Base-by-base conservation (phyloP, 1,140 invertebrate species). In the Megalopta genalis region DNA sequence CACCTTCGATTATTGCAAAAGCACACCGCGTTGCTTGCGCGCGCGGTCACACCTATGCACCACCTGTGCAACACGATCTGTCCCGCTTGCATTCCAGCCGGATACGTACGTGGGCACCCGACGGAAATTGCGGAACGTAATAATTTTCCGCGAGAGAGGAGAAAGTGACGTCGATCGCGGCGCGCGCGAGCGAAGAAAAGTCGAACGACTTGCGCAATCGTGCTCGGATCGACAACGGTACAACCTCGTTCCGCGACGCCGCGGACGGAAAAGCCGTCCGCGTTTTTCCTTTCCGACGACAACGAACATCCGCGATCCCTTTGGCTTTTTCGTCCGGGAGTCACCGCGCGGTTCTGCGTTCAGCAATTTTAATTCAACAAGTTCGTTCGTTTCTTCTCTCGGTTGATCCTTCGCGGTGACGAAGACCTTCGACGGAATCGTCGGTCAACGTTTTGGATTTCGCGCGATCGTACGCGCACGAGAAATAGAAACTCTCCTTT, bases 51-150 rank as follows among this genome's bases (percentile, higher is more conserved):
- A 76, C 72, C 79, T 83, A 79, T 81, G 23, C 72, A 12, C 42
- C 42, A 12, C 42, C 9, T 9, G 9, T 12, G 42, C 46, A 66
- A 60, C 74, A 60, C 68, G 77, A 70, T 70, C 67, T 70, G 73
- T 59, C 80, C n/a, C 81, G 79, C 77, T 75, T 83, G 80, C 77
- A 74, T 82, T 82, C 68, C 70, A 86, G 81, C 80, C 84, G 83
- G 87, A 87, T 85, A 87, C 81, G 81, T 68, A 54, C 72, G 80
- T 79, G 72, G 73, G 72, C 75, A 82, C 66, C 39, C 72, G 75
- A 75, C 86, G 89, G 88, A 90, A 89, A 86, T 90, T 90, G 87
- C 88, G 70, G 84, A 89, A 90, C 83, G 74, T 72, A 88, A 89
- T 88, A 88, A 89, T 89, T 86, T 89, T 84, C 84, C 83, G 87